Evolutionary conservation across 2,888 invertebrate genomes (phyloP).

Genomic region (Aspidiotus rigidus): DNA sequence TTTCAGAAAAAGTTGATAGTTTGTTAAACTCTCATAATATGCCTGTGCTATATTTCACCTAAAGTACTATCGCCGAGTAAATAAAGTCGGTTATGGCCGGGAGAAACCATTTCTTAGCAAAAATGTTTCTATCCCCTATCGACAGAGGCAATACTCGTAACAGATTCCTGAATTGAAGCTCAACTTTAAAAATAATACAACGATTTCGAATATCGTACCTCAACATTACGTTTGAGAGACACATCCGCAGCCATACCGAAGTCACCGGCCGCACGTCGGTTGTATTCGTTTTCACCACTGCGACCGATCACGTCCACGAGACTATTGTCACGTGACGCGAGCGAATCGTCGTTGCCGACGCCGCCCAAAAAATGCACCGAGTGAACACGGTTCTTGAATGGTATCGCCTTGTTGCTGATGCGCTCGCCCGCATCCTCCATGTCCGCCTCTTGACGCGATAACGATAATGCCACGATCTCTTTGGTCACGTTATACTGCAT

Average conservation of each 20-base stretch:
- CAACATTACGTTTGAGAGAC: conserved; percentile 23
- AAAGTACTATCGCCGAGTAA: no score
- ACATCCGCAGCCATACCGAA: conserved; percentile 27
- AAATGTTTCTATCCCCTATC: no score
- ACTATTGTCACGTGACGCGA: conserved; percentile 8
- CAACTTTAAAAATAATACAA: no score
- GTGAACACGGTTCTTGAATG: conserved; percentile 21
- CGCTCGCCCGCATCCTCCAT: conserved; percentile 3
- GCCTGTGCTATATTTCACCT: no score
- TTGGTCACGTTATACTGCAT: conserved; percentile 44
- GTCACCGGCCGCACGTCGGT: conserved; percentile 12
- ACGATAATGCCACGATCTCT: conserved; percentile 22
- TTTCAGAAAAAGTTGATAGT: no score
- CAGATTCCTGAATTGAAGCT: no score
- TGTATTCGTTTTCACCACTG: conserved; percentile 6
- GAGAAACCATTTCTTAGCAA: no score
- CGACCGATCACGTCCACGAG: conserved; percentile 20
- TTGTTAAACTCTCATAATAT: no score
- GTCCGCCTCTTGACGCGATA: conserved; percentile 23
- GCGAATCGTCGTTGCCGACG: conserved; percentile 1
- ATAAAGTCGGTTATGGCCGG: no score
- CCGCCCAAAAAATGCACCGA: conserved; percentile 14
- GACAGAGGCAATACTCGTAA: no score
- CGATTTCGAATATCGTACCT: conserved; percentile 9
- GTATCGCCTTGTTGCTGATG: neutral